Evolutionary conservation across 2,888 invertebrate species (phyloP).

Genomic region (Spialia ferax): DNA sequence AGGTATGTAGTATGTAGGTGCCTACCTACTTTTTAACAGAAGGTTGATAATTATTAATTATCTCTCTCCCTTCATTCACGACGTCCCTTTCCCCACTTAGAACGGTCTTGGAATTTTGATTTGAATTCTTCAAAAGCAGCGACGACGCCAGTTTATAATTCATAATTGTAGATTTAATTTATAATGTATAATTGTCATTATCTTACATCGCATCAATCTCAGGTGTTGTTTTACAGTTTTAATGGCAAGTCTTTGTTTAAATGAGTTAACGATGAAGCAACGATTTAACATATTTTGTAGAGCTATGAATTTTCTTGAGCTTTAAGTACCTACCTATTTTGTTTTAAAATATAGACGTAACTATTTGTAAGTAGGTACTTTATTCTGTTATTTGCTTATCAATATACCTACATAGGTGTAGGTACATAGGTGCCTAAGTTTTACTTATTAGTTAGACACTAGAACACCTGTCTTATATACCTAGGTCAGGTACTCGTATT

Average conservation of each 20-base stretch:
- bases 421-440: too few species aligned
- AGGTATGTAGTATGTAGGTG: too few species aligned
- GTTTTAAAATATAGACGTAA: too few species aligned
- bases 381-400: too few species aligned
- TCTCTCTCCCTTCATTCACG: not conserved
- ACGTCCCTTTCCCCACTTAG: constrained; percentile 18
- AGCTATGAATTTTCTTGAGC: constrained; percentile 33
- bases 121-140: constrained; percentile 43
- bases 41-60: not conserved
- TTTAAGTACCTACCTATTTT: too few species aligned
- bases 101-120: constrained; percentile 32
- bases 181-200: constrained; percentile 49
- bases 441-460: too few species aligned
- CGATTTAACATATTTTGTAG: constrained; percentile 57
- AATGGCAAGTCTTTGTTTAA: constrained; percentile 71
- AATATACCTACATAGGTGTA: too few species aligned
- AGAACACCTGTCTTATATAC: too few species aligned
- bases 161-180: constrained; percentile 31
- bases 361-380: too few species aligned
- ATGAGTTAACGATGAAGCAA: constrained; percentile 67
- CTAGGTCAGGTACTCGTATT: too few species aligned
- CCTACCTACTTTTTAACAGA: not conserved
- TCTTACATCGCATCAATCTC: constrained; percentile 51
- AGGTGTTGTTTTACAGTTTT: constrained; percentile 72
- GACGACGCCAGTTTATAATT: constrained; percentile 39